These are phyloP conservation scores for Melieria omissa DNA, from an alignment of 2,888 invertebrate genomes.

Conservation along the genomic window DNA sequence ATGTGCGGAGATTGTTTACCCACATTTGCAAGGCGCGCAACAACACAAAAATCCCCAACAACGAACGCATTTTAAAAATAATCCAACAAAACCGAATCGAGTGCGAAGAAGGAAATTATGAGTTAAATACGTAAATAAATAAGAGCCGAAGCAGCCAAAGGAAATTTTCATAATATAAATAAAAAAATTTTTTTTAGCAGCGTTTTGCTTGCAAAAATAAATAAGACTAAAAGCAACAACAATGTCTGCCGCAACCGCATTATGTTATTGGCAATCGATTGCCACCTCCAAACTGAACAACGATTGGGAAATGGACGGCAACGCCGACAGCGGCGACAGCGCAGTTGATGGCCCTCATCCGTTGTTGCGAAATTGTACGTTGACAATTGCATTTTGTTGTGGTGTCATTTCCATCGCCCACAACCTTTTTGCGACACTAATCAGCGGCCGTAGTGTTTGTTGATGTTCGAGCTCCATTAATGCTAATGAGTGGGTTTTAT, in stretches of 20 bases:
- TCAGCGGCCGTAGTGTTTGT: too few relatives aligned
- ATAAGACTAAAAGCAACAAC: constrained; percentile 29
- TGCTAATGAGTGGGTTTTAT: too few relatives aligned
- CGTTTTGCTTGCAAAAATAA: neutral
- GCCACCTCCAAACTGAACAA: constrained; percentile 27
- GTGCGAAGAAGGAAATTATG: too few relatives aligned
- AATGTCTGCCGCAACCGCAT: constrained; percentile 48
- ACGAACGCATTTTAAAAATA: too few relatives aligned
- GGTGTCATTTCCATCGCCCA: neutral
- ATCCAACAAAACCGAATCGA: too few relatives aligned
- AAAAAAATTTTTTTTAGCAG: constrained; percentile 8
- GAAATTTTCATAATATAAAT: constrained; percentile 7
- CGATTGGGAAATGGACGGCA: constrained; percentile 49
- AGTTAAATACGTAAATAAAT: neutral
- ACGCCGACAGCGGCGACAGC: constrained; percentile 9
- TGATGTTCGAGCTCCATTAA: too few relatives aligned
- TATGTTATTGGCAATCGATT: constrained; percentile 48
- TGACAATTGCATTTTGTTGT: constrained; percentile 16
- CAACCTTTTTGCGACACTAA: too few relatives aligned
- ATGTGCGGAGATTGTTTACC: too few relatives aligned
- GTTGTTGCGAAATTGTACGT: constrained; percentile 48
- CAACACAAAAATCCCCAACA: too few relatives aligned
- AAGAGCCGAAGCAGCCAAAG: neutral
- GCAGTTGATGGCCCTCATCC: constrained; percentile 38
- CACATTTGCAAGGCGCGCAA: too few relatives aligned